A percentile compares a stretch with the other conserved stretches of the same genome.
Conservation (phyloP, 2,888 invertebrate genomes). For the Hemaris fuciformis region DNA sequence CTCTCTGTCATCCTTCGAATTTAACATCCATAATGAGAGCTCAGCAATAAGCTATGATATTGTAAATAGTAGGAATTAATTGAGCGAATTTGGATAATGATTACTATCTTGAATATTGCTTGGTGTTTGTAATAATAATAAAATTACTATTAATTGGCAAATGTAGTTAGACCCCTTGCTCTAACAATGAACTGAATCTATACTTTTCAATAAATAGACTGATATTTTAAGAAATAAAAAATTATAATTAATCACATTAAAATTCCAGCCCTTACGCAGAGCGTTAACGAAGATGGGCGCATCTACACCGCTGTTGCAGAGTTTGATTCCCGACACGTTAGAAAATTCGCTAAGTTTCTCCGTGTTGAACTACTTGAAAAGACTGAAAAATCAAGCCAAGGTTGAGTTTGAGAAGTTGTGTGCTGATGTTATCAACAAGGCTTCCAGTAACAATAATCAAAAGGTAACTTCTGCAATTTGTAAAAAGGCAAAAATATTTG, state of each 20-base stretch:
- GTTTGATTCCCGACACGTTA: conserved; percentile 93
- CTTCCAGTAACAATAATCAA: conserved; percentile 74
- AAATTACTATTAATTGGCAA: too few species aligned
- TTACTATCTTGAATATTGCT: too few species aligned
- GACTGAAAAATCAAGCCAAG: conserved; percentile 96
- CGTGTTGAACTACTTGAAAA: conserved; percentile 96
- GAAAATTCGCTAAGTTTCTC: conserved; percentile 96
- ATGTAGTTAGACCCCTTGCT: not conserved
- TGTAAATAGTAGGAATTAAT: too few species aligned
- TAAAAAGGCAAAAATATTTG: not conserved
- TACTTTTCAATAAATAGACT: too few species aligned
- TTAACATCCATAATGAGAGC: too few species aligned
- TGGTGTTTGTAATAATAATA: too few species aligned
- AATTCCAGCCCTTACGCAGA: conserved; percentile 90
- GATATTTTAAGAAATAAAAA: not conserved
- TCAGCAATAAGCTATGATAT: too few species aligned
- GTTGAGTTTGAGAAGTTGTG: conserved; percentile 94
- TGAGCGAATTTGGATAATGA: too few species aligned
- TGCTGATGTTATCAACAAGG: conserved; percentile 87
- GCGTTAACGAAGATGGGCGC: conserved; percentile 96
- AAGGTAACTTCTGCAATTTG: conserved; percentile 55
- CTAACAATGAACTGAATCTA: too few species aligned
- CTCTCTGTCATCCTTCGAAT: too few species aligned
- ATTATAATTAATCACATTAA: not conserved
- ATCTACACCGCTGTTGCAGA: conserved; percentile 89